A percentile compares a stretch with the other conserved stretches of the same genome.
Conservation (phyloP, 2,797 vertebrate species). For the Channallabes apus region DNA sequence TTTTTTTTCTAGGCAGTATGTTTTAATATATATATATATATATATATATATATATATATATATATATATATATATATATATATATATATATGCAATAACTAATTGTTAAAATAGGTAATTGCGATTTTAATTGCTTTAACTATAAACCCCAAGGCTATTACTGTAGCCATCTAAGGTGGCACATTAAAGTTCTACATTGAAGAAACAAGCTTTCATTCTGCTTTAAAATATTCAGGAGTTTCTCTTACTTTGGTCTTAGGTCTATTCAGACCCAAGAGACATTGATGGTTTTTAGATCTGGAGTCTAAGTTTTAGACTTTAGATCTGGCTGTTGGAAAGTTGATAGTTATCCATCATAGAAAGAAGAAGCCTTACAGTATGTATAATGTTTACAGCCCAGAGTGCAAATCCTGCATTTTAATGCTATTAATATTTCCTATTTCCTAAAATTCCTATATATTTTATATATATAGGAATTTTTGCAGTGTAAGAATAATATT, state of each 20-base stretch:
- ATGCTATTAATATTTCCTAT: not conserved
- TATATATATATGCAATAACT: too few relatives aligned
- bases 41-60: too few relatives aligned
- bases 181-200: not conserved
- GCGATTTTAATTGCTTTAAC: too few relatives aligned
- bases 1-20: too few relatives aligned
- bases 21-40: too few relatives aligned
- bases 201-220: not conserved
- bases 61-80: too few relatives aligned
- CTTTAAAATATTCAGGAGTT: not conserved
- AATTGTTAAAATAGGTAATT: too few relatives aligned
- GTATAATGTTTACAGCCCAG: not conserved
- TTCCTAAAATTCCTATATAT: not conserved
- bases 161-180: too few relatives aligned
- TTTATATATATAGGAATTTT: not conserved
- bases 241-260: not conserved
- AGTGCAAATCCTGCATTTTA: not conserved
- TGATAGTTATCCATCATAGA: slow-evolving; percentile 25
- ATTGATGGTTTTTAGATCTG: slow-evolving; percentile 30
- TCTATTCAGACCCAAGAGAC: slow-evolving; percentile 34
- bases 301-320: too few relatives aligned
- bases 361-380: slow-evolving; percentile 3
- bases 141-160: too few relatives aligned
- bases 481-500: too few relatives aligned
- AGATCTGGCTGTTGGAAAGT: slow-evolving; percentile 32